Conservation (phyloP, 2,888 invertebrate genomes). For the Synergus japonicus region DNA sequence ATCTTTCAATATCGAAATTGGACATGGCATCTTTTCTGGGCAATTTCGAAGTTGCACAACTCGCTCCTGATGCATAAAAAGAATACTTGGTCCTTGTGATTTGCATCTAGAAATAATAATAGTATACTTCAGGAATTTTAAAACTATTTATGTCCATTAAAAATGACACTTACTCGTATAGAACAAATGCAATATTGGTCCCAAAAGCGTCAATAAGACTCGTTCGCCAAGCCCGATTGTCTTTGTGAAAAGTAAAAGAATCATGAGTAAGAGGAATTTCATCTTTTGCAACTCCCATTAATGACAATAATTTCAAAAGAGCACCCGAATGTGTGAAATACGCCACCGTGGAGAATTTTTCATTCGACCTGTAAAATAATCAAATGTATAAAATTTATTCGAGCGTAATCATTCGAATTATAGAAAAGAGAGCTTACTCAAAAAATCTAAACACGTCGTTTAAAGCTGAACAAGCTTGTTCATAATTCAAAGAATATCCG, state of each 20-base stretch:
- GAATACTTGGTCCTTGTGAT: conserved; percentile 75
- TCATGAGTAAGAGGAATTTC: conserved; percentile 80
- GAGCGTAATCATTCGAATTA: conserved; percentile 30
- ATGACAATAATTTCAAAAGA: conserved; percentile 85
- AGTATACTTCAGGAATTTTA: not conserved
- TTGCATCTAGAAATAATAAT: conserved; percentile 78
- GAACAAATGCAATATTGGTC: conserved; percentile 88
- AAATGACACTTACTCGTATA: conserved; percentile 82
- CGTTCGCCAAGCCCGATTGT: conserved; percentile 78
- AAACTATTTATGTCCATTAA: not conserved
- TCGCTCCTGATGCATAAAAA: conserved; percentile 87
- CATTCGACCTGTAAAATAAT: conserved; percentile 57
- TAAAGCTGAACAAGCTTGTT: conserved; percentile 87
- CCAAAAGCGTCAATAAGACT: conserved; percentile 87
- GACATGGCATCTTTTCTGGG: conserved; percentile 81
- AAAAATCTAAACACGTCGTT: conserved; percentile 85
- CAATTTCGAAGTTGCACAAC: conserved; percentile 85
- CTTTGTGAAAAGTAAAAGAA: conserved; percentile 77
- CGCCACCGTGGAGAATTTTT: conserved; percentile 79
- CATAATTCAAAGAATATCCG: conserved; percentile 85
- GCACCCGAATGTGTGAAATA: conserved; percentile 92
- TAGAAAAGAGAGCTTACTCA: conserved; percentile 78
- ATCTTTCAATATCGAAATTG: conserved; percentile 80
- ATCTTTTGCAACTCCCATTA: conserved; percentile 87
- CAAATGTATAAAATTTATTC: conserved; percentile 9